Evolutionary conservation across 2,888 invertebrate species (phyloP), one percentile per base, ranked within the genome.

Genomic region (Andrena praecox): DNA sequence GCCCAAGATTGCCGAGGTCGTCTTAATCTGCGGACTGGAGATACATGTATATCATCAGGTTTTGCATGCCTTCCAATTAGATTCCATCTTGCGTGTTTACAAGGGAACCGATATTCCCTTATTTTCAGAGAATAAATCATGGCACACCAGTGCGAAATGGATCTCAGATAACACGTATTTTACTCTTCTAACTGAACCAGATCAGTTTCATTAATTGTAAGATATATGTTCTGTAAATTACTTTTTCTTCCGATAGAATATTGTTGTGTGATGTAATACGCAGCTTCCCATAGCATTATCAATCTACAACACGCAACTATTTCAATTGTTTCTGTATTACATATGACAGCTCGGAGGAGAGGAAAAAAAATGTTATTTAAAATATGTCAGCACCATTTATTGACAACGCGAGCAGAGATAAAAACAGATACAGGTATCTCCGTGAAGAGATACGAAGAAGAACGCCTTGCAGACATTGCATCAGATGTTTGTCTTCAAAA

Each of bases 1-100:
- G 86, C 80, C 85, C 81, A 80, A 77, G 86, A 87, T 88, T 86
- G 81, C 24, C 31, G 59, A 76, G 84, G 86, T 86, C 82, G 82
- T 73, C 42, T n/a, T 74, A 85, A 86, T 88, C 86, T 74, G 33
- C 33, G 12, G 33, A 27, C 42, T 42, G n/a, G 33, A 72, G 77
- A 80, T 82, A 42, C 16, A 16, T 16, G 42, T 42, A 80, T 60
- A 69, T 74, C 29, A 31, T n/a, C 72, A 42, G 8, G 56, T 54
- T 77, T 64, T 67, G 31, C 16, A 60, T 54, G 77, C 66, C 33
- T 27, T 75, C 73, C 33, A 84, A 59, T 66, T 60, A 42, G 56
- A 24, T n/a, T 5, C 7, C 29, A 1, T 50, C 20, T 76, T 62
- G 62, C 62, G 27, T 75, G 52, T 76, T 31, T 75, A 82, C 66